A percentile compares a stretch with the other conserved stretches of the same genome.
These are phyloP conservation scores for Acanthococcus lagerstroemiae DNA, from an alignment of 2,888 invertebrate genomes.

Conservation along the genomic window DNA sequence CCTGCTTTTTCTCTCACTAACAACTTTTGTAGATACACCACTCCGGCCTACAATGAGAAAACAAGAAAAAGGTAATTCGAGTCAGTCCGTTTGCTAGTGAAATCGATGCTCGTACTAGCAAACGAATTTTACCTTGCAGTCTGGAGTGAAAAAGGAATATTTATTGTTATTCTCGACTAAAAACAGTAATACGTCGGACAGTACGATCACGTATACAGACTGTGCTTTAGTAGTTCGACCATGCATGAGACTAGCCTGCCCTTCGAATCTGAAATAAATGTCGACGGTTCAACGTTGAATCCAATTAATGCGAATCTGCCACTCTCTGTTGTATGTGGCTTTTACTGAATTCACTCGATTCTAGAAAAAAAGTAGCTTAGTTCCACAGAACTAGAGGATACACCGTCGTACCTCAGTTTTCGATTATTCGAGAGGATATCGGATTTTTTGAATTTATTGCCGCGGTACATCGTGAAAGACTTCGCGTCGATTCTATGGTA, in stretches of 20 bases:
- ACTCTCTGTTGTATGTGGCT: too few species aligned
- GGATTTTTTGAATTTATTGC: slow-evolving; percentile 85
- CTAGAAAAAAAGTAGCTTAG: not conserved
- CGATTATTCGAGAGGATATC: slow-evolving; percentile 76
- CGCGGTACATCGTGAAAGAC: slow-evolving; percentile 72
- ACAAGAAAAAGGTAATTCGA: not conserved
- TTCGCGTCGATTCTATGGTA: slow-evolving; percentile 87
- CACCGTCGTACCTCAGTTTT: slow-evolving; percentile 54
- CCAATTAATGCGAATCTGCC: too few species aligned
- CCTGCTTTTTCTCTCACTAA: slow-evolving; percentile 90
- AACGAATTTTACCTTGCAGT: slow-evolving; percentile 74
- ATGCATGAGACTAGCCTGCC: slow-evolving; percentile 79
- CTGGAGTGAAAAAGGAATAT: slow-evolving; percentile 74
- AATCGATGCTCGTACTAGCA: too few species aligned
- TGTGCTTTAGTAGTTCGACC: slow-evolving; percentile 66
- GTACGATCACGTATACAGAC: slow-evolving; percentile 74
- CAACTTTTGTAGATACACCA: slow-evolving; percentile 82
- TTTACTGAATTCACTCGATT: not conserved
- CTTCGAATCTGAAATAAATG: slow-evolving; percentile 60
- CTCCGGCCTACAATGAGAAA: slow-evolving; percentile 50
- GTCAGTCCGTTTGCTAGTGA: not conserved
- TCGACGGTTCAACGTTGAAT: too few species aligned
- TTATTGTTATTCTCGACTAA: slow-evolving; percentile 54
- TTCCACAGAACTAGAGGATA: not conserved
- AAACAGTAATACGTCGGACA: slow-evolving; percentile 86